phyloP scores from a whole-genome alignment of 2,888 invertebrate genomes.

The Epistrophella euchroma region DNA sequence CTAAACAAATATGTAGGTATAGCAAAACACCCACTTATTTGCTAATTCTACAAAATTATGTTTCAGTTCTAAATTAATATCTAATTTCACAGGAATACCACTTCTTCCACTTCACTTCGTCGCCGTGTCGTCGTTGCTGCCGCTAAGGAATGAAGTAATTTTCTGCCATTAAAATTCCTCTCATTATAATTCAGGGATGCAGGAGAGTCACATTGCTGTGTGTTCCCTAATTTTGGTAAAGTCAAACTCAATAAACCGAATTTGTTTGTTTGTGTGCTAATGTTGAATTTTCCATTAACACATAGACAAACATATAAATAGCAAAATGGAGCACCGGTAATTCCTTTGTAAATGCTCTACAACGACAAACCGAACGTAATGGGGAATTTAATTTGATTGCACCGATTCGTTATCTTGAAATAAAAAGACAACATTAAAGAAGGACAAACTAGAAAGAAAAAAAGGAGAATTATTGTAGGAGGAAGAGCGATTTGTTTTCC shows the following conservation, averaged over 20 bases:
- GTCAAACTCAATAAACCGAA: conserved; percentile 68
- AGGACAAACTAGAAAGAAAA: conserved; percentile 17
- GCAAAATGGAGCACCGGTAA: conserved; percentile 17
- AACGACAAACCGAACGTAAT: conserved; percentile 53
- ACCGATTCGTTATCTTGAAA: conserved; percentile 68
- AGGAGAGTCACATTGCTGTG: conserved; percentile 46
- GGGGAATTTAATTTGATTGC: conserved; percentile 73
- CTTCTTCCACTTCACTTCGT: neutral
- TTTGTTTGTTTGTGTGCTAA: conserved; percentile 40
- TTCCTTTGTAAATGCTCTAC: conserved; percentile 27
- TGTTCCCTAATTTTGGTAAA: conserved; percentile 67
- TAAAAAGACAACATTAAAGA: conserved; percentile 26
- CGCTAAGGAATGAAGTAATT: conserved; percentile 46
- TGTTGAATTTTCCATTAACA: conserved; percentile 35
- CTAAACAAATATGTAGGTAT: neutral
- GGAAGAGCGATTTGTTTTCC: conserved; percentile 34
- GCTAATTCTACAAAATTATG: conserved; percentile 54
- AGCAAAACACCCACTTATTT: conserved; percentile 12
- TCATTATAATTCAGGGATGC: conserved; percentile 52
- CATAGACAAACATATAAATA: conserved; percentile 24
- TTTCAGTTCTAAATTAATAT: conserved; percentile 60
- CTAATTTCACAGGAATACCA: conserved; percentile 52
- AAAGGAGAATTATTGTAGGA: conserved; percentile 6
- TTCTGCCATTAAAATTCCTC: conserved; percentile 64
- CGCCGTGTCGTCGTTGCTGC: neutral